Evolutionary conservation across 2,888 invertebrate genomes (phyloP).

Genomic region (Volucella bombylans): DNA sequence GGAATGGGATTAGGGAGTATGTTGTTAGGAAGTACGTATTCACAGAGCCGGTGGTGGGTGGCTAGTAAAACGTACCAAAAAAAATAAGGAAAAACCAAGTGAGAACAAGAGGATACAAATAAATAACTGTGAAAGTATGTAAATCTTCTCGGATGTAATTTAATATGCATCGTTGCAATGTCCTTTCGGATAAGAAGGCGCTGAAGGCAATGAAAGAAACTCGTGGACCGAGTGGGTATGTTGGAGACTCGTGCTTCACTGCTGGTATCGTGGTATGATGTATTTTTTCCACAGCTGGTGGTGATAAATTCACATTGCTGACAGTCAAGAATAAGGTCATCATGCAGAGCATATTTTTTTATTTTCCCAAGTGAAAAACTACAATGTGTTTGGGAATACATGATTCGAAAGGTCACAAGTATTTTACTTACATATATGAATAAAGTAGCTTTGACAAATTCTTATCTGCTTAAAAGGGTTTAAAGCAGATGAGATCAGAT

Average conservation of each 20-base stretch:
- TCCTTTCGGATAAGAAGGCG: constrained; percentile 21
- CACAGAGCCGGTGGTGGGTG: too few relatives aligned
- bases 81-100: background rate
- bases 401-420: too few relatives aligned
- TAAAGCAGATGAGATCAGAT: too few relatives aligned
- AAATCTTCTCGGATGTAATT: constrained; percentile 61
- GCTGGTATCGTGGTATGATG: constrained; percentile 8
- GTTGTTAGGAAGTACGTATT: constrained; percentile 24
- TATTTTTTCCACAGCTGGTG: background rate
- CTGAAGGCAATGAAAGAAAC: constrained; percentile 33
- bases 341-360: constrained; percentile 15
- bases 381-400: too few relatives aligned
- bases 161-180: constrained; percentile 57
- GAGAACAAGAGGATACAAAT: constrained; percentile 31
- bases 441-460: too few relatives aligned
- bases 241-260: background rate
- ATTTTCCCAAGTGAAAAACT: background rate
- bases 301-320: constrained; percentile 48
- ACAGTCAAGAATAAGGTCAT: constrained; percentile 53
- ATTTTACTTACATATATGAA: too few relatives aligned
- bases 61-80: background rate
- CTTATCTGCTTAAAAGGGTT: too few relatives aligned
- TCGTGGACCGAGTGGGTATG: background rate
- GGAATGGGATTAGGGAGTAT: constrained; percentile 56
- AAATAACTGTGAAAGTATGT: constrained; percentile 56